Base-by-base conservation (phyloP, 2,888 invertebrate genomes). In the Heliconius aoede region DNA sequence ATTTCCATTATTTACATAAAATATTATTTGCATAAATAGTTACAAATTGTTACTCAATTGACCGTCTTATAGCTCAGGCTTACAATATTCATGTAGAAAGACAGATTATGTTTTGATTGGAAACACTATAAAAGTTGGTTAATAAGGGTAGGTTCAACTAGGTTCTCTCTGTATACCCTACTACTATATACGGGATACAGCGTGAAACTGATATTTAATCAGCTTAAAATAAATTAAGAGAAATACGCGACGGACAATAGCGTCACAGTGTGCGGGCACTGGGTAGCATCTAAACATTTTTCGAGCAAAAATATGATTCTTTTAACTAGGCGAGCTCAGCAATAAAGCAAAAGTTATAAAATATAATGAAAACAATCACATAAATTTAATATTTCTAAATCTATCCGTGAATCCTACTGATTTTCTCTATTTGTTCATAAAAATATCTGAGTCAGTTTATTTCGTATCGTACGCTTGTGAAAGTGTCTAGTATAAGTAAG, bases 251-350 rank as follows among this genome's bases (percentile, higher is more conserved):
- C n/a, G n/a, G 55, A 55, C n/a, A n/a, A n/a, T 55, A 21, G 9
- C 55, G 55, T 55, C 55, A 21, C 55, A 55, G 9, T 46, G 18
- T 7, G 46, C 46, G 46, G 7, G 46, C 7, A 21, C 46, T 55
- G 55, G 55, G n/a, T 55, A 55, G n/a, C 55, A 9, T 55, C 9
- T n/a, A 55, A 55, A 32, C 21, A 32, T 30, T 64, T 4, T 62
- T 9, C 11, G 21, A 30, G 30, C 28, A 64, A 64, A 64, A 32
- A 64, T 30, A 62, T 30, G 4, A 32, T n/a, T 64, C 32, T 51
- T 68, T 68, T 46, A 46, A 76, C 64, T 65, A 72, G 30, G 72
- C 67, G 74, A 73, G 61, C 73, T 76, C 78, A 76, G 76, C 77
- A 71, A 71, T 73, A 68, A 76, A 76, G 46, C 55, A 18, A 64